These are phyloP conservation scores for Notamacropus eugenii DNA, from an alignment of 2,797 vertebrate species.

Conservation along the genomic window DNA sequence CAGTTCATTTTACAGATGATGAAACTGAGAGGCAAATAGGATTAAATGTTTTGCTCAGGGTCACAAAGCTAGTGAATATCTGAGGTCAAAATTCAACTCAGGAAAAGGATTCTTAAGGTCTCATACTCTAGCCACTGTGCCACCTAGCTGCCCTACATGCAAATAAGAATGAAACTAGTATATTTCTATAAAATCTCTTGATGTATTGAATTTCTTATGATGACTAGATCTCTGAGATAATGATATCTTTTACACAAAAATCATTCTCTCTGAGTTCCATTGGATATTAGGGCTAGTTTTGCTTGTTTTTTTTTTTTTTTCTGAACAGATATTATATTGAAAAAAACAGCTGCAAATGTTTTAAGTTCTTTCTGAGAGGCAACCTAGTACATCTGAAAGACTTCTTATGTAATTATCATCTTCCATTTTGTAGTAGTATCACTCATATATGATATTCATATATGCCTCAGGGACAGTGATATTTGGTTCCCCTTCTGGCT, in stretches of 20 bases:
- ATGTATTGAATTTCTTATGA: neutral
- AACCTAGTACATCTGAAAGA: neutral
- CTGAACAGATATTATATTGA: neutral
- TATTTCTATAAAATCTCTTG: neutral
- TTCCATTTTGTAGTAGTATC: neutral
- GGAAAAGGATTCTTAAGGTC: neutral
- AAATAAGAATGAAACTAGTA: neutral
- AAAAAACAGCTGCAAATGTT: neutral
- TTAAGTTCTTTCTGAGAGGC: neutral
- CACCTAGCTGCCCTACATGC: neutral
- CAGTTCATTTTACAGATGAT: neutral
- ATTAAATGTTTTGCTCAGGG: neutral
- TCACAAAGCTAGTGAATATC: neutral
- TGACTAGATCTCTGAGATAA: neutral
- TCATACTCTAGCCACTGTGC: neutral
- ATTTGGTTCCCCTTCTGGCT: neutral
- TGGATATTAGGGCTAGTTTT: neutral
- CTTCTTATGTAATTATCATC: neutral
- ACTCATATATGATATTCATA: neutral
- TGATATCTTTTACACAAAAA: neutral
- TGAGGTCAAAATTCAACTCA: neutral
- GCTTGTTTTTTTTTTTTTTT: too few species aligned
- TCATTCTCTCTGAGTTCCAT: neutral
- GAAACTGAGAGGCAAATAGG: neutral
- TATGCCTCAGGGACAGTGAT: neutral